Base-by-base conservation (phyloP, 2,797 vertebrate species). In the Sebastolobus alascanus region DNA sequence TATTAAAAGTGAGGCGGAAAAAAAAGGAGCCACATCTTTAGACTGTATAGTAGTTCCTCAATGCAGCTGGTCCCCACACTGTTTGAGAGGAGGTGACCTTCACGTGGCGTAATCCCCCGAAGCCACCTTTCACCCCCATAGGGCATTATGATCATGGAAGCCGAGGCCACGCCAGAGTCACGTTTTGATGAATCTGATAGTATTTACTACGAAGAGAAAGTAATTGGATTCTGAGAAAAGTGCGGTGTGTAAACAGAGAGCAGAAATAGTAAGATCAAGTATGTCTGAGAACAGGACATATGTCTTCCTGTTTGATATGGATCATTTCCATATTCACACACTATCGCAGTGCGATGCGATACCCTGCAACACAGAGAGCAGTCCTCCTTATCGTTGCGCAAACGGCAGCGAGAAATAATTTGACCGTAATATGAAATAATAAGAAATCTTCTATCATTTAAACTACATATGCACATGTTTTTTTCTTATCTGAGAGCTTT, bases 1-100 rank as follows among this genome's bases (percentile, higher is more conserved):
- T 84, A 90, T 92, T 91, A 92, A 87, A 90, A 87, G 66, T 84
- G 86, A 91, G 68, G 78, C 54, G 86, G 83, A 86, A 89, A 25
- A 50, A 63, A 25, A 50, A 63, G 52, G n/a, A 80, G 80, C 72
- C 70, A 60, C 76, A 80, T 90, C 77, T 77, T 77, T 43, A 72
- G 59, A 68, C 69, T 54, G 66, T 60, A 74, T 50, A 50, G 46
- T 50, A 50, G 46, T 50, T 58, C 46, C 50, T 72, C 22, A 8
- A 71, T 50, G 22, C 59, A 83, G 61, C 76, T 71, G 22, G 52
- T 82, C 60, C 52, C n/a, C 25, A 25, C 25, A 25, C 25, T 25
- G 25, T 82, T 52, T 68, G 63, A 68, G 60, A 38, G 40, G 20
- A 76, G 79, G 58, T 77, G 77, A 89, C 85, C 80, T 85, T 87